These are phyloP conservation scores for Nycteola revayana DNA, from an alignment of 2,888 invertebrate genomes.

Conservation along the genomic window DNA sequence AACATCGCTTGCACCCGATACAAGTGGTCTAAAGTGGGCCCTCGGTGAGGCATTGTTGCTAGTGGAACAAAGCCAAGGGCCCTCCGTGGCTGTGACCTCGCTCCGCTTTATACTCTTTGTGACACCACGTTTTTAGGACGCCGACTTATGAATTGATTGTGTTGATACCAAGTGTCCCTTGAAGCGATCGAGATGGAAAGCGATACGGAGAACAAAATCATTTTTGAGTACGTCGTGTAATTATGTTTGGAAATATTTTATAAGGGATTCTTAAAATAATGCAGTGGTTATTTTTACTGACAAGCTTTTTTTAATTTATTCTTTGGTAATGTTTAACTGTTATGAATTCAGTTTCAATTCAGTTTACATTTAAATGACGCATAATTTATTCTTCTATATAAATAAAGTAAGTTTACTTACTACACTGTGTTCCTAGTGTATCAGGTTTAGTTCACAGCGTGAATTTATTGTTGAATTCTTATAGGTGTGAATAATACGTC, in stretches of 20 bases:
- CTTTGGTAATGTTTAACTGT: too few relatives aligned
- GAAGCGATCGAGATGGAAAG: constrained; percentile 33
- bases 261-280: too few relatives aligned
- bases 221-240: constrained; percentile 5
- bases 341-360: background rate
- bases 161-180: constrained; percentile 53
- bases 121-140: constrained; percentile 76
- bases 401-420: too few relatives aligned
- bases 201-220: constrained; percentile 17
- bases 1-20: constrained; percentile 77
- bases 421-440: too few relatives aligned
- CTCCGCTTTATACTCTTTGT: constrained; percentile 68
- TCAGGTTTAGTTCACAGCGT: too few relatives aligned
- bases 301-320: too few relatives aligned
- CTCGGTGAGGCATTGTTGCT: constrained; percentile 70
- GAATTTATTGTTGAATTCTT: constrained; percentile 35
- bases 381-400: too few relatives aligned
- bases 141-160: constrained; percentile 54
- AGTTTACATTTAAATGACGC: background rate
- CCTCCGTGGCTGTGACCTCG: constrained; percentile 68
- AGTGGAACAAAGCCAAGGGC: constrained; percentile 75
- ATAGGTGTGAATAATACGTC: constrained; percentile 42
- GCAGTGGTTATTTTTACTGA: too few relatives aligned
- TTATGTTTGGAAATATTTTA: background rate
- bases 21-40: constrained; percentile 65